phyloP scores from a whole-genome alignment of 2,113 vertebrate species.

The Fukomys damarensis region DNA sequence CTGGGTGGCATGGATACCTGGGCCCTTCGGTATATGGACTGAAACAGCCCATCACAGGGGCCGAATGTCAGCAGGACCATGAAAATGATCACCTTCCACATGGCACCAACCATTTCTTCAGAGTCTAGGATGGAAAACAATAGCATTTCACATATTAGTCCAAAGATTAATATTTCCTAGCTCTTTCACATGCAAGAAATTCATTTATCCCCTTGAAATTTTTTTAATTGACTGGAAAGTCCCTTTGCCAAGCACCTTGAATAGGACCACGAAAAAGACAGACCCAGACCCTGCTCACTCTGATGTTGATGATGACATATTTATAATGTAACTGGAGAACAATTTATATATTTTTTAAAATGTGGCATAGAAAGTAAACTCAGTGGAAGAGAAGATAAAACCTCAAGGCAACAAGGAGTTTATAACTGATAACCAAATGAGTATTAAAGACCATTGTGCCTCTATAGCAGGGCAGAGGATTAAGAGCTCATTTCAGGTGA shows the following conservation, averaged over 20 bases:
- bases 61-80: slow-evolving; percentile 76
- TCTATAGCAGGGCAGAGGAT: neutral
- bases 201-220: neutral
- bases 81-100: slow-evolving; percentile 67
- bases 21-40: slow-evolving; percentile 77
- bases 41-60: slow-evolving; percentile 86
- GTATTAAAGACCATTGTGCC: neutral
- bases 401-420: neutral
- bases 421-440: neutral
- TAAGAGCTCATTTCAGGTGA: neutral
- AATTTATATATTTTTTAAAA: neutral
- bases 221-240: neutral
- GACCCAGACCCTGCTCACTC: neutral
- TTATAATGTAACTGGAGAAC: neutral
- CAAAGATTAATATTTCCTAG: neutral
- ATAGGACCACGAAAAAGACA: neutral
- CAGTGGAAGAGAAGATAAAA: neutral
- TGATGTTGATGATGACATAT: neutral
- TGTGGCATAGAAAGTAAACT: neutral
- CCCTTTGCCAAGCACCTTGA: neutral
- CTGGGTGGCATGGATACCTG: slow-evolving; percentile 68
- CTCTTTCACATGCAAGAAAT: neutral
- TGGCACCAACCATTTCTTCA: slow-evolving; percentile 28
- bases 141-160: slow-evolving; percentile 1
- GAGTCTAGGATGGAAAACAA: slow-evolving; percentile 59